Evolutionary conservation across 2,113 vertebrate genomes (phyloP), one percentile per base, ranked within the genome.

Genomic region (Oncorhynchus clarkii): DNA sequence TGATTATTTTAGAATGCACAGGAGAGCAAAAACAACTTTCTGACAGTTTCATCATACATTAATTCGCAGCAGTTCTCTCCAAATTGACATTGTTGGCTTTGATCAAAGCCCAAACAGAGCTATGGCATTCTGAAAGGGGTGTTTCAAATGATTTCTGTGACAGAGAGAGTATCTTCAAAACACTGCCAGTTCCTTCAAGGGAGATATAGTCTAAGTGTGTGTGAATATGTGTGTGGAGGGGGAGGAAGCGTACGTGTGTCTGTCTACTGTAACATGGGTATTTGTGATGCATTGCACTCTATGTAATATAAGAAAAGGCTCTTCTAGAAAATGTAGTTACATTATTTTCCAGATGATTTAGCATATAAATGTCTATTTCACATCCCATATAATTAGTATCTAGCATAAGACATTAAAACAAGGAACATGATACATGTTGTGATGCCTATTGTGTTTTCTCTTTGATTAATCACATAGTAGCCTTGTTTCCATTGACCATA

Each of bases 41-140:
- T 92, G 90, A 92, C 91, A 91, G 90, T 93, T 93, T 93, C 93
- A 92, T 93, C 92, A 93, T 93, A 78, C 87, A 84, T 89, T 92
- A 89, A 90, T 88, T 88, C 82, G 84, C 84, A 86, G 83, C 84
- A 82, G 84, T 87, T 89, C 89, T 93, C 84, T 79, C 72, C 83
- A 92, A 93, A 92, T 89, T 92, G 90, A 93, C 90, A 91, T 89
- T 89, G 88, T 89, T 90, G 85, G 72, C 89, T 92, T 88, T 93
- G 93, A 94, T 93, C 92, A 93, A 91, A 94, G 89, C 87, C 82
- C 83, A 89, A 91, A 93, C 87, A 88, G 79, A 72, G 86, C 81
- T 77, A 83, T 84, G 89, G 88, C 87, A 88, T 88, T 90, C 87
- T 84, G 82, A 90, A 90, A 93, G 89, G 89, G 82, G 86, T 84